Percentiles rank a stretch among this genome's conserved stretches.
Evolutionary conservation across 2,113 vertebrate genomes (phyloP).

Genomic region (Eurypyga helias): DNA sequence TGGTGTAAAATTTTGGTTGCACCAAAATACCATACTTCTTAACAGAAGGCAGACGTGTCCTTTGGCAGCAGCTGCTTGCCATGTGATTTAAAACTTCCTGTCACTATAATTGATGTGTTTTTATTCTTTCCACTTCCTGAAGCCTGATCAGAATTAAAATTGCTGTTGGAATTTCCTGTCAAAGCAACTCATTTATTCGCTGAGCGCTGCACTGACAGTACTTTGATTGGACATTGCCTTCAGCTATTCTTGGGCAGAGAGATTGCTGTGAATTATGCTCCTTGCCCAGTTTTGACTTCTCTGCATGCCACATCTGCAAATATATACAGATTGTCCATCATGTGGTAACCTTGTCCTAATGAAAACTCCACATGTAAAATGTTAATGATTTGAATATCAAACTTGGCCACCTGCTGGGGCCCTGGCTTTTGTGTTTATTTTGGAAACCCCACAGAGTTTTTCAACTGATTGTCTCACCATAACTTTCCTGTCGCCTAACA

Average conservation of each 20-base stretch:
- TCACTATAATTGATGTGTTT: slow-evolving; percentile 94
- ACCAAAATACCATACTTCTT: slow-evolving; percentile 76
- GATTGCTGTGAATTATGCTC: slow-evolving; percentile 78
- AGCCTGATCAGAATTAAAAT: slow-evolving; percentile 95
- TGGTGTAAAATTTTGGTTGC: slow-evolving; percentile 79
- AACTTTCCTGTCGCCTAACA: slow-evolving; percentile 19
- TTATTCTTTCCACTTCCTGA: slow-evolving; percentile 93
- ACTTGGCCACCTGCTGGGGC: slow-evolving; percentile 83
- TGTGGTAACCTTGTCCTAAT: slow-evolving; percentile 79
- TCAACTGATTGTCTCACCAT: slow-evolving; percentile 68
- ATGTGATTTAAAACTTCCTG: slow-evolving; percentile 93
- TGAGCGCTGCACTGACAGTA: slow-evolving; percentile 78
- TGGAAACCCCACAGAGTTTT: slow-evolving; percentile 71
- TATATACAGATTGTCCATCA: slow-evolving; percentile 83
- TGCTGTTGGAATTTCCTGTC: slow-evolving; percentile 96
- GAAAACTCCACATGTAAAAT: slow-evolving; percentile 81
- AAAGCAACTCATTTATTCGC: slow-evolving; percentile 91
- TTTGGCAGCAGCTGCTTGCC: slow-evolving; percentile 88
- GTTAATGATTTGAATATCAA: slow-evolving; percentile 79
- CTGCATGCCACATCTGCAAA: slow-evolving; percentile 83
- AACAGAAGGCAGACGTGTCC: slow-evolving; percentile 79
- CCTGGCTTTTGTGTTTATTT: slow-evolving; percentile 82
- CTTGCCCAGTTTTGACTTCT: slow-evolving; percentile 63
- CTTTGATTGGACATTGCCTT: slow-evolving; percentile 87
- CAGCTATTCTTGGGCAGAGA: slow-evolving; percentile 74